Base-by-base conservation (phyloP, 2,113 vertebrate species). In the Todiramphus saurophagus region DNA sequence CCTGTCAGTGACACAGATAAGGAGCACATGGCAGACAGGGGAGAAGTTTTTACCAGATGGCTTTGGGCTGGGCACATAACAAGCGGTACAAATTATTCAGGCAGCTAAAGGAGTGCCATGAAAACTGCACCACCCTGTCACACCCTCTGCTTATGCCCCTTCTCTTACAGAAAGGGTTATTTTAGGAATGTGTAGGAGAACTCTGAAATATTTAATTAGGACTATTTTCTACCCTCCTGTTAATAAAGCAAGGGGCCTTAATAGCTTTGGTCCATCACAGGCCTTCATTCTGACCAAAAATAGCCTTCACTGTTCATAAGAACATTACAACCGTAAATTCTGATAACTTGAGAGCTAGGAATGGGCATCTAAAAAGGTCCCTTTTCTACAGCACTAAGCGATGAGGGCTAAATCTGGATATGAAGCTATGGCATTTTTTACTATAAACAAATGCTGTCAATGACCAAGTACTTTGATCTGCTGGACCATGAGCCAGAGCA, bases 341-440 rank as follows among this genome's bases (percentile, higher is more conserved):
- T 91, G 92, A 93, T 92, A 93, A 95, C 91, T 76, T 93, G 94
- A 96, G 94, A 95, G 88, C 77, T 62, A 79, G 88, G 92, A 95
- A 90, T 86, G 85, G 90, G 16, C 79, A 72, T 90, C 94, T 96
- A 94, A 95, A 96, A 93, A 87, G 58, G 90, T 95, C 77, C 80
- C 89, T 95, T 97, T 96, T 96, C 10, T 59, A 66, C 75, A 69
- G 66, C 80, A 79, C 43, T 33, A 50, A 76, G 73, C 63, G 58
- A 63, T 2, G 15, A 58, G 62, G 28, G 77, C 89, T 95, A 95
- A 95, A 94, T 96, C 56, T 89, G 92, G 86, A 66, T 73, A 72
- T 58, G 92, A 92, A 96, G 89, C 83, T 62, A 58, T 91, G 94
- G 69, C 90, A 95, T 96, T 91, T 97, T 95, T 94, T 90, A 73